Conservation (phyloP, 2,113 vertebrate species). For the Ophiodon elongatus region DNA sequence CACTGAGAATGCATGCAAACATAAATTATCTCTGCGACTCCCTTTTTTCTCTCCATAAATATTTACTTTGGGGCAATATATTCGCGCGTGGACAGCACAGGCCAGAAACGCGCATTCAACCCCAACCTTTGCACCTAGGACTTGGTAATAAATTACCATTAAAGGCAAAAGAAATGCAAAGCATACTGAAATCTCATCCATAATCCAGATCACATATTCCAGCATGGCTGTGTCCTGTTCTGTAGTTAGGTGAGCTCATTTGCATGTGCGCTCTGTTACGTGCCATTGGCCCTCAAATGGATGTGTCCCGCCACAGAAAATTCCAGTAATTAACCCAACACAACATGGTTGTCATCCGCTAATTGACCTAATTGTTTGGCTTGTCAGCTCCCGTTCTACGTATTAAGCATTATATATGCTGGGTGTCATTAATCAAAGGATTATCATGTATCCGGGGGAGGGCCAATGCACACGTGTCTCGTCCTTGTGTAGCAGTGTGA, state of each 20-base stretch:
- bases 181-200: slow-evolving; percentile 13
- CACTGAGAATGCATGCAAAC: slow-evolving; percentile 9
- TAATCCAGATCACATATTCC: slow-evolving; percentile 39
- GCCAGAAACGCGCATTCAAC: slow-evolving; percentile 6
- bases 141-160: slow-evolving; percentile 41
- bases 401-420: slow-evolving; percentile 76
- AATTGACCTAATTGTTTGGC: slow-evolving; percentile 84
- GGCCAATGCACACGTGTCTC: slow-evolving; percentile 46
- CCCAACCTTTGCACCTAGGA: slow-evolving; percentile 12
- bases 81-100: slow-evolving; percentile 12
- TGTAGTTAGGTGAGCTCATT: slow-evolving; percentile 72
- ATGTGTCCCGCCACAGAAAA: slow-evolving; percentile 54
- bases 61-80: slow-evolving; percentile 31
- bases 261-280: slow-evolving; percentile 74
- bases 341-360: slow-evolving; percentile 76
- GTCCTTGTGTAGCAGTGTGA: slow-evolving; percentile 59
- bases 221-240: slow-evolving; percentile 25
- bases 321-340: slow-evolving; percentile 80
- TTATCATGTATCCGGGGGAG: slow-evolving; percentile 60
- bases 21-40: slow-evolving; percentile 26
- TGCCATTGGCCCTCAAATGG: slow-evolving; percentile 73
- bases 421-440: slow-evolving; percentile 79
- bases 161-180: slow-evolving; percentile 13
- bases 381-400: slow-evolving; percentile 76
- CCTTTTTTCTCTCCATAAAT: slow-evolving; percentile 24